These are phyloP conservation scores for Pectinophora gossypiella DNA, from an alignment of 1,140 invertebrate species.

Conservation along the genomic window DNA sequence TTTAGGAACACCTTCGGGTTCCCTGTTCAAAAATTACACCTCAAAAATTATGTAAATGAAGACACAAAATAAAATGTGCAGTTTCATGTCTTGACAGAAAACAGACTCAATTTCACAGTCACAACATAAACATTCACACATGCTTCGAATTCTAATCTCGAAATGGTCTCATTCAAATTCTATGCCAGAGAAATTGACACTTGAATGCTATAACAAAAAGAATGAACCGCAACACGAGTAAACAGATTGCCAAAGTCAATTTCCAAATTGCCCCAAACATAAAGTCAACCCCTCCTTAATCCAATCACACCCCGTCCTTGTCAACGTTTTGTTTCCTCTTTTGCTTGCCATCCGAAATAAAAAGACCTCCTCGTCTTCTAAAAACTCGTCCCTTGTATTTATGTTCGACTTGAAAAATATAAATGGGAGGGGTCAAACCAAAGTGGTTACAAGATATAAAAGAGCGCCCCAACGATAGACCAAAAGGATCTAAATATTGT, in stretches of 20 bases:
- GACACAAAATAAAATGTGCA: too few species aligned
- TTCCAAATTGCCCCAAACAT: conserved; percentile 68
- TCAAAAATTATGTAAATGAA: too few species aligned
- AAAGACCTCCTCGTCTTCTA: conserved; percentile 28
- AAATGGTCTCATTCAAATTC: conserved; percentile 32
- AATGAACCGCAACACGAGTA: conserved; percentile 45
- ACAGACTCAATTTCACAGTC: neutral
- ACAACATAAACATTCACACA: conserved; percentile 5
- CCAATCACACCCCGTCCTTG: conserved; percentile 65
- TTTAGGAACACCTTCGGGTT: too few species aligned
- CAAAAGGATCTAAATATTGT: conserved; percentile 43
- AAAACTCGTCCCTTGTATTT: conserved; percentile 1
- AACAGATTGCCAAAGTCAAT: conserved; percentile 70
- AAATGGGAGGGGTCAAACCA: conserved; percentile 25
- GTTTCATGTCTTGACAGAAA: neutral
- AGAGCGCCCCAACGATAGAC: conserved; percentile 20
- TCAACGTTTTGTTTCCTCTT: conserved; percentile 69
- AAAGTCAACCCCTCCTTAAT: conserved; percentile 71
- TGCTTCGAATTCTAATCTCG: conserved; percentile 23
- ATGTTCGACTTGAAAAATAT: conserved; percentile 3
- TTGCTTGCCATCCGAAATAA: conserved; percentile 37
- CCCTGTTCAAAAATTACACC: too few species aligned
- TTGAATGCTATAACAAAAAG: conserved; percentile 44
- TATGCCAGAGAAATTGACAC: conserved; percentile 47
- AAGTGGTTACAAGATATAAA: conserved; percentile 32